Evolutionary conservation across 2,113 vertebrate species (phyloP).

Genomic region (Ailurus styani): DNA sequence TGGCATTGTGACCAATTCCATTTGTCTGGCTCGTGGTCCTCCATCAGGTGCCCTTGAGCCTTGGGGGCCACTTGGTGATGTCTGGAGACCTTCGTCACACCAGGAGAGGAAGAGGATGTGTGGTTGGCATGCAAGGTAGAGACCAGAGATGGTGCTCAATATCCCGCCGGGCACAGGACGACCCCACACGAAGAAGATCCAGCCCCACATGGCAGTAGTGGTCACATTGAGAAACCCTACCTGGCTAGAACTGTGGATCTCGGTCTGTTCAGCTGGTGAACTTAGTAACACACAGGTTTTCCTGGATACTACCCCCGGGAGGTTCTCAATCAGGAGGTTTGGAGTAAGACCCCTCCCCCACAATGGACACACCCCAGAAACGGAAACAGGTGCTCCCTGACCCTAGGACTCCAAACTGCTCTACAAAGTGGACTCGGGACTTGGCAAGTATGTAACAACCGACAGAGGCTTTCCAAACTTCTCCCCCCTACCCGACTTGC

Average conservation of each 20-base stretch:
- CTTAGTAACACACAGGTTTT: neutral
- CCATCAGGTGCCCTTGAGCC: neutral
- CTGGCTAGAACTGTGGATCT: too few relatives aligned
- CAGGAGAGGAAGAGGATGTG: too few relatives aligned
- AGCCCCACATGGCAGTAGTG: accelerated
- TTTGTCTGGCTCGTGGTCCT: neutral
- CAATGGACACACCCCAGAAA: neutral
- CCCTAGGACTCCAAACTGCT: neutral
- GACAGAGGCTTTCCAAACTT: neutral
- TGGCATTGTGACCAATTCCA: neutral
- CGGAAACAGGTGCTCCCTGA: neutral
- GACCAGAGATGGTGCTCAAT: neutral
- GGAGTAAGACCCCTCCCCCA: neutral
- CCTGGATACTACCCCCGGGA: neutral
- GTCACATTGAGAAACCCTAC: neutral
- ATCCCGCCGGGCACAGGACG: too few relatives aligned
- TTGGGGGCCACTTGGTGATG: neutral
- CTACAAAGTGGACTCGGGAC: neutral
- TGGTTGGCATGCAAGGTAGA: neutral
- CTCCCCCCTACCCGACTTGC: neutral
- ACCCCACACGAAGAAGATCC: too few relatives aligned
- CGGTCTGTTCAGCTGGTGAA: neutral
- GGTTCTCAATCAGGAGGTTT: neutral
- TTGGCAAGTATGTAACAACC: neutral
- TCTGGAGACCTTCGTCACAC: neutral